Percentiles rank a stretch among this genome's conserved stretches.
phyloP scores from a whole-genome alignment of 2,888 invertebrate species.

The Eristalis tenax region DNA sequence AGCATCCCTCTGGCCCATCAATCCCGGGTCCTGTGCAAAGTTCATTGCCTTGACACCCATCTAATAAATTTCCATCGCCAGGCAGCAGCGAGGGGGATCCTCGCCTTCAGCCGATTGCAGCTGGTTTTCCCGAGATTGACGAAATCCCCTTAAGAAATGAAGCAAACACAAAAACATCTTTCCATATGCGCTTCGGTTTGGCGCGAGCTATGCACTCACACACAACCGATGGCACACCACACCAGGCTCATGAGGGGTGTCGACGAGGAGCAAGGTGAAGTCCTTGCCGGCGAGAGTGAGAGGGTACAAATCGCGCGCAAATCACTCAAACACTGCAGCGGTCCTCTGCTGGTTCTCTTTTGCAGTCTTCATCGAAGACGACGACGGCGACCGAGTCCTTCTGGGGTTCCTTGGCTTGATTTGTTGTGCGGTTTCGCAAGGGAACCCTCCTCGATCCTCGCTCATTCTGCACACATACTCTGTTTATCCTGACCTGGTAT shows the following conservation, averaged over 20 bases:
- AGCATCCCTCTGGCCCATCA: conserved; percentile 45
- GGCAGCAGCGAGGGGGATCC: conserved; percentile 34
- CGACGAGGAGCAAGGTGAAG: conserved; percentile 55
- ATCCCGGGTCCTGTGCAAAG: conserved; percentile 29
- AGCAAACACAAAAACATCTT: conserved; percentile 6
- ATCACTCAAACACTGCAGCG: conserved; percentile 60
- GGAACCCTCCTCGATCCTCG: conserved; percentile 37
- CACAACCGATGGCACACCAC: background rate
- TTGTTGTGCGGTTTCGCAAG: conserved; percentile 66
- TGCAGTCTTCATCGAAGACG: conserved; percentile 5
- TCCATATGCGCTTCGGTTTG: conserved; percentile 63
- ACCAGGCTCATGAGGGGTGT: conserved; percentile 47
- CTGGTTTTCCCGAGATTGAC: conserved; percentile 35
- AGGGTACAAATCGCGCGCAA: conserved; percentile 71
- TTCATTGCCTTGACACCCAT: conserved; percentile 72
- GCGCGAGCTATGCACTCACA: conserved; percentile 59
- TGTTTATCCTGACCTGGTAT: conserved; percentile 65
- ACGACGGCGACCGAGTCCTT: conserved; percentile 38
- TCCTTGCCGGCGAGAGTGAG: conserved; percentile 27
- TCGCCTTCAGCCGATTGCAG: conserved; percentile 39
- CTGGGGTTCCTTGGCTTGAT: conserved; percentile 52
- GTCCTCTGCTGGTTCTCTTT: conserved; percentile 25
- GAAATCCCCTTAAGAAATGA: conserved; percentile 22
- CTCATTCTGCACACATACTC: conserved; percentile 48
- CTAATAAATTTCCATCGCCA: conserved; percentile 66